Evolutionary conservation across 2,888 invertebrate genomes (phyloP).

Genomic region (Drosophila tripunctata): DNA sequence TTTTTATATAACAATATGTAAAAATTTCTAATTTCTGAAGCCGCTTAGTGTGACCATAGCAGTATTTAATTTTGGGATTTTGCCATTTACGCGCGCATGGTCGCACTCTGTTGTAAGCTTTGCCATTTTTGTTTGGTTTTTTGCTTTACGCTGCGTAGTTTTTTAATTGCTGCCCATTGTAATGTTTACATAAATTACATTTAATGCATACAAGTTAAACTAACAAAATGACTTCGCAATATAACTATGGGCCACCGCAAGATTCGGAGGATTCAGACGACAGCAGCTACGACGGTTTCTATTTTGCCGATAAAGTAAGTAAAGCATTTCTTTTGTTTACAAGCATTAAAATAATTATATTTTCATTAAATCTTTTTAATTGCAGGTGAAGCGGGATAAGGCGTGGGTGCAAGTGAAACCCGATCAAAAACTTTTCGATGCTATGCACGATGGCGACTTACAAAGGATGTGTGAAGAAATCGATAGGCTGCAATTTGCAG

Average conservation of each 20-base stretch:
- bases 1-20: too few species aligned
- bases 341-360: neutral
- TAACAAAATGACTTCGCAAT: conserved; percentile 31
- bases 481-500: conserved; percentile 42
- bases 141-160: conserved; percentile 44
- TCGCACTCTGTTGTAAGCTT: conserved; percentile 27
- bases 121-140: conserved; percentile 46
- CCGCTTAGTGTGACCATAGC: conserved; percentile 26
- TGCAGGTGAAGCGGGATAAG: conserved; percentile 42
- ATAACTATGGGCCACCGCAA: conserved; percentile 71
- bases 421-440: conserved; percentile 65
- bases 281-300: conserved; percentile 81
- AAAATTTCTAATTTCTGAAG: too few species aligned
- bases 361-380: neutral
- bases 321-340: conserved; percentile 39
- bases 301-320: conserved; percentile 79
- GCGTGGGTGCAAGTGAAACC: conserved; percentile 11
- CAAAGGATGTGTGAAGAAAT: conserved; percentile 61
- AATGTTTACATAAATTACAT: conserved; percentile 16
- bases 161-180: conserved; percentile 14
- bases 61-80: neutral
- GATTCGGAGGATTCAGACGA: conserved; percentile 82
- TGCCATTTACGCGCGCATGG: neutral
- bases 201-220: neutral
- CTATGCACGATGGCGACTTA: conserved; percentile 66